phyloP scores from a whole-genome alignment of 2,888 invertebrate species.

The Deilephila elpenor region DNA sequence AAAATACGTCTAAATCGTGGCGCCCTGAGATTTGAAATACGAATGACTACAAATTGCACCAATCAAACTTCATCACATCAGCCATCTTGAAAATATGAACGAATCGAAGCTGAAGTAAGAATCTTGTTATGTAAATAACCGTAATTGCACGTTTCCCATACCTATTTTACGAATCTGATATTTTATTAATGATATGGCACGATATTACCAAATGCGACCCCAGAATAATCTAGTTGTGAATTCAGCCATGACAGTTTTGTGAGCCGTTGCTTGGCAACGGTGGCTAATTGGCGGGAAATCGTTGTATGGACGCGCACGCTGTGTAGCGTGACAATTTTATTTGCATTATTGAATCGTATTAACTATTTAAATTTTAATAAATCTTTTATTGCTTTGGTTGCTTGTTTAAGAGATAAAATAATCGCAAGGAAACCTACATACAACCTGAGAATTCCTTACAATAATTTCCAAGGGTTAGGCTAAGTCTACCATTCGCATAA shows the following conservation, averaged over 20 bases:
- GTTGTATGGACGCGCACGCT: conserved; percentile 50
- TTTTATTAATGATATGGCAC: background rate
- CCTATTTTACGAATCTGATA: background rate
- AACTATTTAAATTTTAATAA: background rate
- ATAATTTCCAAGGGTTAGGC: too few species aligned
- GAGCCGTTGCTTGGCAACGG: conserved; percentile 65
- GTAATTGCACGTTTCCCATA: background rate
- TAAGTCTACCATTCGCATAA: too few species aligned
- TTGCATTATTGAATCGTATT: conserved; percentile 29
- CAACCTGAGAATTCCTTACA: too few species aligned
- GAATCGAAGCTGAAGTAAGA: background rate
- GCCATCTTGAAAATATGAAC: background rate
- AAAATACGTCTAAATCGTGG: too few species aligned
- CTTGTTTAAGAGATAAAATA: too few species aligned
- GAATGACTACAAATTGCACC: background rate
- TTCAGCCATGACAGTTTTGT: conserved; percentile 60
- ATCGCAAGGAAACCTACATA: too few species aligned
- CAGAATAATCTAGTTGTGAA: conserved; percentile 25
- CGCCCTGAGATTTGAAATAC: background rate
- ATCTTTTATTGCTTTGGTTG: background rate
- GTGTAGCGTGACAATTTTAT: conserved; percentile 22
- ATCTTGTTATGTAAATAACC: background rate
- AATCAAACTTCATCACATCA: background rate
- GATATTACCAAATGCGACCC: conserved; percentile 5
- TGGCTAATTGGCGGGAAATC: conserved; percentile 74